Evolutionary conservation across 2,888 invertebrate species (phyloP).

Genomic region (Chymomyza fuscimana): DNA sequence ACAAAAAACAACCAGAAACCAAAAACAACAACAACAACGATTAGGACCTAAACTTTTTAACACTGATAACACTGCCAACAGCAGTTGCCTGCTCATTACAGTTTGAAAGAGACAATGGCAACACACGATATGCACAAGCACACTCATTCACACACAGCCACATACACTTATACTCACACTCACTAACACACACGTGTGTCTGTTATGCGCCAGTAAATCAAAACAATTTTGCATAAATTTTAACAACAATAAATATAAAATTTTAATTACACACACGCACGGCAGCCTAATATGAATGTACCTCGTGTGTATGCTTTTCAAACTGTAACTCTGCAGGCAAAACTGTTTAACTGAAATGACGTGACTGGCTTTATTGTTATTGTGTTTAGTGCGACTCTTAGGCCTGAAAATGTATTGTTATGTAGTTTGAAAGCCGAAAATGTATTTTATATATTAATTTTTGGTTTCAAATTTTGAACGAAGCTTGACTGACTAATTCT

Average conservation of each 20-base stretch:
- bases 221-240: conserved; percentile 41
- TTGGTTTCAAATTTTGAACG: no score
- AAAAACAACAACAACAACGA: not conserved
- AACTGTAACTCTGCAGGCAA: not conserved
- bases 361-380: conserved; percentile 27
- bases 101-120: not conserved
- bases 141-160: not conserved
- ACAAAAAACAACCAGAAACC: not conserved
- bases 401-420: not conserved
- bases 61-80: conserved; percentile 22
- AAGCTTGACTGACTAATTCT: no score
- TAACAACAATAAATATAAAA: conserved; percentile 32
- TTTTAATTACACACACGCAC: conserved; percentile 13
- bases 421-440: not conserved
- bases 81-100: conserved; percentile 1
- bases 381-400: conserved; percentile 13
- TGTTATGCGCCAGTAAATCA: conserved; percentile 37
- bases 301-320: not conserved
- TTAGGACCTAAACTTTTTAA: not conserved
- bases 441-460: not conserved
- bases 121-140: not conserved
- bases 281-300: not conserved
- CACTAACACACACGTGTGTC: not conserved
- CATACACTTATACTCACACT: not conserved
- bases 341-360: conserved; percentile 27